Base-by-base conservation (phyloP, 2,888 invertebrate species). In the Philereme vetulata region DNA sequence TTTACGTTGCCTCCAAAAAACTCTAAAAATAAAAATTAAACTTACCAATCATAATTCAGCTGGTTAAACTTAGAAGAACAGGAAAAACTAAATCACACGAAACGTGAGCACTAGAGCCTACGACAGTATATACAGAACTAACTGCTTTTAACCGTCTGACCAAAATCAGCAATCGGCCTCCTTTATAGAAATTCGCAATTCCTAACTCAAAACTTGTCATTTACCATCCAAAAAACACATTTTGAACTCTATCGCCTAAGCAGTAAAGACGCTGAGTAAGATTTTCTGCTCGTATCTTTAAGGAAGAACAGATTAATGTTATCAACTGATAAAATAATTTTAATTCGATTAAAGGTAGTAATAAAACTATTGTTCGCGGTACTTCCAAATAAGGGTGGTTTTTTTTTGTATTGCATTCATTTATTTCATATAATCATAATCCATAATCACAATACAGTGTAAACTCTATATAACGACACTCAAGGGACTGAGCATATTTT, bases 91-190 rank as follows among this genome's bases (percentile, higher is more conserved):
- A 51, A 34, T 34, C 21, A 42, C n/a, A 57, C 40, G 8, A 47
- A 47, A 48, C 44, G 42, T 21, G 5, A 35, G 40, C 54, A 48
- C 48, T 48, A 55, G 35, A 42, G 4, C 6, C 9, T 6, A 10
- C 4, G 62, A 62, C 62, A 58, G 62, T 57, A 43, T n/a, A 21
- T 44, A 62, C 62, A 62, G 62, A 3, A 55, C 58, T 6, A 48
- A 51, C 62, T 62, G 62, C 51, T n/a, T 61, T 34, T 11, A 8
- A 62, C 62, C 53, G 58, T 58, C 62, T 62, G 55, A 36, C 4
- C 7, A 3, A 9, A 48, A 46, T 40, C n/a, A 6, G 3, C 32
- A 21, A 50, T 57, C 40, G 42, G 38, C 35, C 36, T 45, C 45
- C 42, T 63, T 36, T 58, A 58, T 58, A 62, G 54, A 62, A 58